These are phyloP conservation scores for Callocephalon fimbriatum DNA, from an alignment of 2,113 vertebrate genomes.

Conservation along the genomic window DNA sequence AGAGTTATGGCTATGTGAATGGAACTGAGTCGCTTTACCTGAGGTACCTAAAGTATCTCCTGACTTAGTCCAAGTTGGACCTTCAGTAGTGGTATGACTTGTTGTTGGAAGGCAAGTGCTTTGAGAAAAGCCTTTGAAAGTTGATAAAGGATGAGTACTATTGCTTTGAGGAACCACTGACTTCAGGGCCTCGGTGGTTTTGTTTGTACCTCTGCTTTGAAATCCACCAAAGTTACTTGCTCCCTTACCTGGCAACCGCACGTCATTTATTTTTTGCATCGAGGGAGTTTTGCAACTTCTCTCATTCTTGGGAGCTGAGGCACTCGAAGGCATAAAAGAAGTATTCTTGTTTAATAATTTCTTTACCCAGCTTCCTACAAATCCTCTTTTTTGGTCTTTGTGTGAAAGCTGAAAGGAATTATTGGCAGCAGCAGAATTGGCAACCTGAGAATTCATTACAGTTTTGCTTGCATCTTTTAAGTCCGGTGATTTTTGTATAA, in stretches of 20 bases:
- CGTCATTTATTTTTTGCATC: constrained; percentile 39
- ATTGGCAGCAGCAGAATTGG: not conserved
- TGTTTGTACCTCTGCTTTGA: constrained; percentile 58
- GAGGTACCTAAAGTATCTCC: not conserved
- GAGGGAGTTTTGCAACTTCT: constrained; percentile 24
- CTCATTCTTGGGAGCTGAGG: constrained; percentile 47
- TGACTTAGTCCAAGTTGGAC: not conserved
- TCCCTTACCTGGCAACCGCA: constrained; percentile 78
- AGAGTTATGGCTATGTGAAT: not conserved
- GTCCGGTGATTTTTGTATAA: not conserved
- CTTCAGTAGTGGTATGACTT: not conserved
- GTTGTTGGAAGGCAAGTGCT: not conserved
- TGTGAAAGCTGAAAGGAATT: constrained; percentile 41
- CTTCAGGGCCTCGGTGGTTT: not conserved
- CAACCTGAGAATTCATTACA: not conserved
- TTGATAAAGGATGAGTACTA: not conserved
- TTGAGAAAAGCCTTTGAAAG: not conserved
- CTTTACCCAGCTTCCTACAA: constrained; percentile 79
- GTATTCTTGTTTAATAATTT: constrained; percentile 76
- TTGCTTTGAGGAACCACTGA: not conserved
- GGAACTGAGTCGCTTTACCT: not conserved
- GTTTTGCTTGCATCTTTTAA: constrained; percentile 12
- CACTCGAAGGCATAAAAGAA: constrained; percentile 71
- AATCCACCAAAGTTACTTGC: constrained; percentile 88
- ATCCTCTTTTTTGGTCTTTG: constrained; percentile 62